These are phyloP conservation scores for Bombus polaris DNA, from an alignment of 1,140 invertebrate species.

Conservation along the genomic window DNA sequence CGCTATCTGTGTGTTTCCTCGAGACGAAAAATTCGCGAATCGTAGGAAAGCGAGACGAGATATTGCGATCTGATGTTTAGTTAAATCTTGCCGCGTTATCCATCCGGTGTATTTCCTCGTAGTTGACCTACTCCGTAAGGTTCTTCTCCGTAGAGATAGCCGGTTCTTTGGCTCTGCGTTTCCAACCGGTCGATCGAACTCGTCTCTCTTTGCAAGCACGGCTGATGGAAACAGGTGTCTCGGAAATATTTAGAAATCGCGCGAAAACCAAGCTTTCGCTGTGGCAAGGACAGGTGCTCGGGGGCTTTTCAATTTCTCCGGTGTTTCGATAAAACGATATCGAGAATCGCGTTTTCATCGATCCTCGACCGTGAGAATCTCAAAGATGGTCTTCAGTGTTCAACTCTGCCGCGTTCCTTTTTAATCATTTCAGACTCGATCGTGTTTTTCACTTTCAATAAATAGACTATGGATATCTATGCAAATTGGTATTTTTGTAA, in stretches of 20 bases:
- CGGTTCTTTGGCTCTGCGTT: background rate
- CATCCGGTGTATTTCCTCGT: too few relatives aligned
- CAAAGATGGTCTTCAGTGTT: too few relatives aligned
- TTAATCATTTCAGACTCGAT: too few relatives aligned
- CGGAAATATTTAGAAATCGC: conserved; percentile 2
- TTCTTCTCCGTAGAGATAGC: background rate
- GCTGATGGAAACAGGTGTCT: conserved; percentile 7
- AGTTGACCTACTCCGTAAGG: conserved; percentile 13
- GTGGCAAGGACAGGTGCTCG: background rate
- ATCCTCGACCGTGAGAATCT: background rate
- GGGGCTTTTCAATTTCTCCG: conserved; percentile 3
- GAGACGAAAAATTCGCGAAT: background rate
- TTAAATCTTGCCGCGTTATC: background rate
- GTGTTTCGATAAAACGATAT: background rate
- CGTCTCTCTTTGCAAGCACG: background rate
- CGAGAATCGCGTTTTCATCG: background rate
- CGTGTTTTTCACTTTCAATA: too few relatives aligned
- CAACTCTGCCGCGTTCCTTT: too few relatives aligned
- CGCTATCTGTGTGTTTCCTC: background rate
- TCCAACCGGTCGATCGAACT: conserved; percentile 15
- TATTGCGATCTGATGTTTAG: background rate
- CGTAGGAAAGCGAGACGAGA: background rate
- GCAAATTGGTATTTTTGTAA: too few relatives aligned
- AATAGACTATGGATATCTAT: too few relatives aligned
- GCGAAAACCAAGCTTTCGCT: background rate